Conservation (phyloP, 2,113 vertebrate species). For the Eulacestoma nigropectus region DNA sequence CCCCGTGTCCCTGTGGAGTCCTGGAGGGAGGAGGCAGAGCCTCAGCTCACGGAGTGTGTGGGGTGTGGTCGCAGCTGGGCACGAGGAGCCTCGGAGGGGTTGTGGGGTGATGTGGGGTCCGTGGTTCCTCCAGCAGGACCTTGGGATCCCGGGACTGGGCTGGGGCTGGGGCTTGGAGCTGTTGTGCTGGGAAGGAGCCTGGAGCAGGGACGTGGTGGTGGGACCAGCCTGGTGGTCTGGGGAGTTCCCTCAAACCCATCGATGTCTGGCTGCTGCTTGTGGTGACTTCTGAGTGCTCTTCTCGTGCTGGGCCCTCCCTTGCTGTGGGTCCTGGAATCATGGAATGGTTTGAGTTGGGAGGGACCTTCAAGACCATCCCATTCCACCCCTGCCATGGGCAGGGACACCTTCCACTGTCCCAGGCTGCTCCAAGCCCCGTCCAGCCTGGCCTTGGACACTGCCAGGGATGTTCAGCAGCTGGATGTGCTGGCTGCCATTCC, state of each 20-base stretch:
- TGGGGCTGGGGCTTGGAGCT: not conserved
- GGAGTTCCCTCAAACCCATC: not conserved
- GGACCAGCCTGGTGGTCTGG: not conserved
- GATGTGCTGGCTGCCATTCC: not conserved
- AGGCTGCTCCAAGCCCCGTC: not conserved
- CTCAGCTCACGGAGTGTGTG: not conserved
- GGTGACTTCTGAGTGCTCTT: not conserved
- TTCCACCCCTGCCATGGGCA: not conserved
- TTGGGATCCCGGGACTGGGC: not conserved
- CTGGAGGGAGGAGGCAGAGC: not conserved
- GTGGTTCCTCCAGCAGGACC: not conserved
- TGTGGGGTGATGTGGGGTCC: not conserved
- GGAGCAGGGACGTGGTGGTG: not conserved
- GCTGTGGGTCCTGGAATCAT: not conserved
- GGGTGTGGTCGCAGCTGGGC: not conserved
- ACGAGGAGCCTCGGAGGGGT: fast-evolving
- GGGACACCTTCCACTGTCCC: not conserved
- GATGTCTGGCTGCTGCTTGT: not conserved
- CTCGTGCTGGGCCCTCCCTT: not conserved
- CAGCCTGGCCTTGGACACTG: not conserved
- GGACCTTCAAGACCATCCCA: not conserved
- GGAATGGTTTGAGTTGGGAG: not conserved
- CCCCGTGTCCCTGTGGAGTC: not conserved
- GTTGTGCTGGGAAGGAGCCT: not conserved
- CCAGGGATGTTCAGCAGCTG: not conserved